phyloP scores from a whole-genome alignment of 2,113 vertebrate species.

The Ancistrus triradiatus region DNA sequence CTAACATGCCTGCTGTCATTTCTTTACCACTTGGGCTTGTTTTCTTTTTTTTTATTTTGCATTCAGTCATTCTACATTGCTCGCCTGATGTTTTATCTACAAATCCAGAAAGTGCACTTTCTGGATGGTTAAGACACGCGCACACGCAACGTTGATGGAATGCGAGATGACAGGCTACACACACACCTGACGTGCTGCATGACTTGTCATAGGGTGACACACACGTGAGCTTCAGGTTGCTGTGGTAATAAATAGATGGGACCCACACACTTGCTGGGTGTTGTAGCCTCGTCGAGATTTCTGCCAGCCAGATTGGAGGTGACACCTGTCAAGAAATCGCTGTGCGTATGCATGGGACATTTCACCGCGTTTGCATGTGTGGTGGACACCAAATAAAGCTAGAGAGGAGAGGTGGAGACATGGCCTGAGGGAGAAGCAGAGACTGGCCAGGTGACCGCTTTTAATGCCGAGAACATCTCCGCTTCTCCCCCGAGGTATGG shows the following conservation, averaged over 20 bases:
- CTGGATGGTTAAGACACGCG: not conserved
- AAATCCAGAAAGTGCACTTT: not conserved
- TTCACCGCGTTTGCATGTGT: slow-evolving; percentile 57
- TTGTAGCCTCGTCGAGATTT: slow-evolving; percentile 24
- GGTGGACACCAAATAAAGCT: slow-evolving; percentile 64
- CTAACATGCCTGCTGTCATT: slow-evolving; percentile 52
- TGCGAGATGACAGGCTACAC: not conserved
- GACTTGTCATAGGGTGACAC: slow-evolving; percentile 61
- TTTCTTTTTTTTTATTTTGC: not conserved
- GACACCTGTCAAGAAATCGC: slow-evolving; percentile 65
- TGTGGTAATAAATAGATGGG: slow-evolving; percentile 63
- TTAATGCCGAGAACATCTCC: slow-evolving; percentile 56
- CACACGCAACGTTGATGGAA: not conserved
- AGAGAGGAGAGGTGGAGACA: slow-evolving; percentile 52
- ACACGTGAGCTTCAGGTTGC: slow-evolving; percentile 43
- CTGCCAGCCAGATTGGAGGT: slow-evolving; percentile 63
- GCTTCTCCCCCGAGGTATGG: slow-evolving; percentile 54
- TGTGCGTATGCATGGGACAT: slow-evolving; percentile 53
- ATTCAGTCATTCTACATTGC: not conserved
- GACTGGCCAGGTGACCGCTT: slow-evolving; percentile 60
- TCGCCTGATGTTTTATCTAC: not conserved
- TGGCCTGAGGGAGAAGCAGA: slow-evolving; percentile 54
- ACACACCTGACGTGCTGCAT: slow-evolving; percentile 50
- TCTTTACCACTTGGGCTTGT: slow-evolving; percentile 49
- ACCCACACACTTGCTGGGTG: too few relatives aligned